phyloP scores from a whole-genome alignment of 2,888 invertebrate species.

The Brachynemurus nebulosus region DNA sequence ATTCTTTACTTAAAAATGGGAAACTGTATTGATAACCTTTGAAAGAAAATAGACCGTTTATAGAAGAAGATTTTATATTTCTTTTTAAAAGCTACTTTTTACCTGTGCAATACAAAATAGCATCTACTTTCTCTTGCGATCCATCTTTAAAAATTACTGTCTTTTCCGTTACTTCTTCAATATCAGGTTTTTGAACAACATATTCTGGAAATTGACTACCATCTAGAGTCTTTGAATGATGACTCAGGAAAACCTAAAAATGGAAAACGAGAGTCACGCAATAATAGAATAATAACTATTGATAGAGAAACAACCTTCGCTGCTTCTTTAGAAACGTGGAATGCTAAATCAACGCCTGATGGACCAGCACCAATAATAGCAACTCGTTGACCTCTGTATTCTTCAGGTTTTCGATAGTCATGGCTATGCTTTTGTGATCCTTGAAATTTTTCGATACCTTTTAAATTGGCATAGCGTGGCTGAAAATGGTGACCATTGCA shows the following conservation, averaged over 20 bases:
- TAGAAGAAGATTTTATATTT: too few species aligned
- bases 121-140: slow-evolving; percentile 43
- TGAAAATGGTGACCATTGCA: slow-evolving; percentile 38
- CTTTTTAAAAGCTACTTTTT: too few species aligned
- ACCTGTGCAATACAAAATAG: slow-evolving; percentile 60
- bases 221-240: slow-evolving; percentile 42
- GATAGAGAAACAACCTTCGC: slow-evolving; percentile 16
- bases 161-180: slow-evolving; percentile 33
- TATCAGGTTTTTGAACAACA: slow-evolving; percentile 40
- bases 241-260: slow-evolving; percentile 42
- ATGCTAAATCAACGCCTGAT: slow-evolving; percentile 25
- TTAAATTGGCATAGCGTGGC: slow-evolving; percentile 33
- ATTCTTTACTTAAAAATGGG: slow-evolving; percentile 40
- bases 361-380: slow-evolving; percentile 31
- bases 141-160: slow-evolving; percentile 46
- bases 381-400: slow-evolving; percentile 25
- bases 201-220: slow-evolving; percentile 35
- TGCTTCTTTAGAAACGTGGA: slow-evolving; percentile 14
- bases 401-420: slow-evolving; percentile 28
- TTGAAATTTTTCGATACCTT: slow-evolving; percentile 30
- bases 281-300: too few species aligned
- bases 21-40: slow-evolving; percentile 36
- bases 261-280: too few species aligned
- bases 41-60: slow-evolving; percentile 18
- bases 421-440: slow-evolving; percentile 30